Evolutionary conservation across 2,797 vertebrate genomes (phyloP).

Genomic region (Eremophila alpestris): DNA sequence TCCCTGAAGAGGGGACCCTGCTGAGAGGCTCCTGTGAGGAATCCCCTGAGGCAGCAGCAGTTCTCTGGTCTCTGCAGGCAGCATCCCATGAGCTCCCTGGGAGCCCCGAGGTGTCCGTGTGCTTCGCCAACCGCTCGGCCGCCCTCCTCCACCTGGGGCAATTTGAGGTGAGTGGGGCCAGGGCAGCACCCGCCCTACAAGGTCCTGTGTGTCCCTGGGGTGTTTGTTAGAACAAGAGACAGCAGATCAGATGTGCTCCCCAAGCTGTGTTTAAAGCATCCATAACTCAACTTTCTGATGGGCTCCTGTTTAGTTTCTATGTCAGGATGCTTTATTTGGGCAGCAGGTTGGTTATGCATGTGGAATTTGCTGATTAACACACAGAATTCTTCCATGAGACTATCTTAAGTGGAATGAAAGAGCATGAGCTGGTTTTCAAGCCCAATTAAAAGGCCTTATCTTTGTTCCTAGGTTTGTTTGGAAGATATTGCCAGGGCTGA

Average conservation of each 20-base stretch:
- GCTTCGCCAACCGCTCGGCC: conserved; percentile 94
- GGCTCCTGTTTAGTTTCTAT: fast-evolving
- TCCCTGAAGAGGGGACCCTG: too few species aligned
- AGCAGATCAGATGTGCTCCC: background rate
- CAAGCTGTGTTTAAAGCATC: background rate
- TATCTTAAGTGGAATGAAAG: background rate
- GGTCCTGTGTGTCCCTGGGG: background rate
- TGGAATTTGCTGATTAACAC: background rate
- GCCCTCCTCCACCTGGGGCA: conserved; percentile 84
- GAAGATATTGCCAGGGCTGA: conserved; percentile 85
- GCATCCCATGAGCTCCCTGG: conserved; percentile 76
- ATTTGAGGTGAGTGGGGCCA: conserved; percentile 80
- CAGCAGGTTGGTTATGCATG: fast-evolving
- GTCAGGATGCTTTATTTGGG: background rate
- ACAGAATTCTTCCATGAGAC: background rate
- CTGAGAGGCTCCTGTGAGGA: background rate
- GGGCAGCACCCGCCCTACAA: background rate
- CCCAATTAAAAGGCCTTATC: background rate
- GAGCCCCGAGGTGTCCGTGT: conserved; percentile 85
- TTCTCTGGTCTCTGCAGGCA: conserved; percentile 79
- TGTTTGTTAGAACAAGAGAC: background rate
- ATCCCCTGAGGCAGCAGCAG: background rate
- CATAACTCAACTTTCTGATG: fast-evolving
- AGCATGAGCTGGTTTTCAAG: background rate
- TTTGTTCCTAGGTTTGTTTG: conserved; percentile 82